Evolutionary conservation across 1,140 invertebrate species (phyloP).

Genomic region (Acromyrmex charruanus): DNA sequence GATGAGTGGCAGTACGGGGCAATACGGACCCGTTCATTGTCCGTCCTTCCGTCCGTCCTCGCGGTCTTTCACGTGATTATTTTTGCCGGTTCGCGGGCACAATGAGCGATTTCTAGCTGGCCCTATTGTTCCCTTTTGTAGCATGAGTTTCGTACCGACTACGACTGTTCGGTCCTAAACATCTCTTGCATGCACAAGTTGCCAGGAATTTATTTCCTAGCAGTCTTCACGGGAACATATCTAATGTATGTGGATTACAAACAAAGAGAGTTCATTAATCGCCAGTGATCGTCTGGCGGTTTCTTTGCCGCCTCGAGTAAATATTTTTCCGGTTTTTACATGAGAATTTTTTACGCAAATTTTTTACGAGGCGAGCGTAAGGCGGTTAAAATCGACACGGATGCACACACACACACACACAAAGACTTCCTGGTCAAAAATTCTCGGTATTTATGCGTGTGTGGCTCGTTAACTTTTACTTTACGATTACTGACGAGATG

Average conservation of each 20-base stretch:
- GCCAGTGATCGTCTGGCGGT: background rate
- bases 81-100: slow-evolving; percentile 80
- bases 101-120: slow-evolving; percentile 82
- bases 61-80: slow-evolving; percentile 82
- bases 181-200: slow-evolving; percentile 67
- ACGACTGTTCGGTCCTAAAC: slow-evolving; percentile 58
- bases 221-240: slow-evolving; percentile 10
- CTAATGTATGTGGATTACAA: background rate
- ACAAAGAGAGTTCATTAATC: slow-evolving; percentile 27
- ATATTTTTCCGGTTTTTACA: slow-evolving; percentile 4
- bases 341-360: background rate
- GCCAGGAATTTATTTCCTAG: slow-evolving; percentile 69
- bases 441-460: background rate
- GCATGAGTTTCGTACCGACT: slow-evolving; percentile 76
- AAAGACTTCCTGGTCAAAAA: background rate
- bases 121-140: slow-evolving; percentile 80
- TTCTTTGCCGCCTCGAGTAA: background rate
- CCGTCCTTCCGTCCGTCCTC: slow-evolving; percentile 79
- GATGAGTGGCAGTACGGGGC: slow-evolving; percentile 78
- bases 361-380: background rate
- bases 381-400: background rate
- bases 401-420: background rate
- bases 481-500: slow-evolving; percentile 44
- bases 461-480: slow-evolving; percentile 53
- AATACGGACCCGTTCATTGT: slow-evolving; percentile 78